phyloP scores from a whole-genome alignment of 2,113 vertebrate genomes.

The Columbina picui region DNA sequence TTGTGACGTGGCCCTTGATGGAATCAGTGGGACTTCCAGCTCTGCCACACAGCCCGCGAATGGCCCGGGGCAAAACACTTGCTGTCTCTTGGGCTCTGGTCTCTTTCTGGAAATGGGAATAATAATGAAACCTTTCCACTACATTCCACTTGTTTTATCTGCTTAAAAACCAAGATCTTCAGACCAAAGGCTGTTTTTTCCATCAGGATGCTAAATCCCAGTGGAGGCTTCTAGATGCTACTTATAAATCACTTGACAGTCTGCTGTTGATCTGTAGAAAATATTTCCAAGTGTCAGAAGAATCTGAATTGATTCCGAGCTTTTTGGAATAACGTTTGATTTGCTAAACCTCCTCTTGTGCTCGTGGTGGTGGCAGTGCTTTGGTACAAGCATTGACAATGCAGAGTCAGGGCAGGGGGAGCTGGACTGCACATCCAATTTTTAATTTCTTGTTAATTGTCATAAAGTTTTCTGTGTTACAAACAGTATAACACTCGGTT shows the following conservation, averaged over 20 bases:
- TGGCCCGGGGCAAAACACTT: neutral
- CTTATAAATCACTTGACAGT: neutral
- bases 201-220: neutral
- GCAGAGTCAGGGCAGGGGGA: neutral
- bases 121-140: neutral
- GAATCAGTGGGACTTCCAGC: neutral
- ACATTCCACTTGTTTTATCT: neutral
- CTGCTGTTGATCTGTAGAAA: neutral
- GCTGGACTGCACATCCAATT: no score
- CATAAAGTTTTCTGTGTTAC: neutral
- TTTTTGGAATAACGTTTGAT: neutral
- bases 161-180: slow-evolving; percentile 11
- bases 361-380: neutral
- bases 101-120: neutral
- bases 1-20: neutral
- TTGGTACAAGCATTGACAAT: neutral
- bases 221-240: neutral
- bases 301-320: neutral
- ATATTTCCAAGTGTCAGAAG: neutral
- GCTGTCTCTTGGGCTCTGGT: neutral
- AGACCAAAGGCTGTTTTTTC: neutral
- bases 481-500: neutral
- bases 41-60: neutral
- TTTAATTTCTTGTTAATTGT: neutral
- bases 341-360: neutral